A percentile compares a stretch with the other conserved stretches of the same genome.
phyloP scores from a whole-genome alignment of 2,888 invertebrate genomes.

The Acleris cristana region DNA sequence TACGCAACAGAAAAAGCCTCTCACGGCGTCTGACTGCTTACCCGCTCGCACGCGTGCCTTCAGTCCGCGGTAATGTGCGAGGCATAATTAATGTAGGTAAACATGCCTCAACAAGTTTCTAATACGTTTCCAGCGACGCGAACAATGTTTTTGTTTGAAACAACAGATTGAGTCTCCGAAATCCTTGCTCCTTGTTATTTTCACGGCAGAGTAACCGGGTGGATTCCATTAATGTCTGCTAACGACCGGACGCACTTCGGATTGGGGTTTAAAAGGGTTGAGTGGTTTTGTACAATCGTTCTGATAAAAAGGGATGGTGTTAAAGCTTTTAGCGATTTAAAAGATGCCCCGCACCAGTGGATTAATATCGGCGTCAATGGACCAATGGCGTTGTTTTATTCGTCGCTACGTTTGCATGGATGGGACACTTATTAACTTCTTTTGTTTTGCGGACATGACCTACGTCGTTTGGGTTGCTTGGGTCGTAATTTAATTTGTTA shows the following conservation, averaged over 20 bases:
- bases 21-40: constrained; percentile 11
- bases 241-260: constrained; percentile 82
- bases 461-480: background rate
- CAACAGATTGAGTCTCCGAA: constrained; percentile 64
- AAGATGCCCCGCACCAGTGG: constrained; percentile 70
- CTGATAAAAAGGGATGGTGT: constrained; percentile 79
- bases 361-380: constrained; percentile 62
- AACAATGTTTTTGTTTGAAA: constrained; percentile 57
- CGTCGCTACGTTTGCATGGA: constrained; percentile 23
- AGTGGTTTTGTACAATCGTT: constrained; percentile 82
- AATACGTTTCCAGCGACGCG: constrained; percentile 47
- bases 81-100: constrained; percentile 33
- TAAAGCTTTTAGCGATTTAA: constrained; percentile 79
- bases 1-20: constrained; percentile 18
- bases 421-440: constrained; percentile 8
- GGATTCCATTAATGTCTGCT: constrained; percentile 82
- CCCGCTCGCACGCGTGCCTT: constrained; percentile 6
- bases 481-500: background rate
- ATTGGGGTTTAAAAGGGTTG: constrained; percentile 83
- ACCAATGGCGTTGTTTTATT: constrained; percentile 53
- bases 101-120: constrained; percentile 37
- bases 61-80: constrained; percentile 21
- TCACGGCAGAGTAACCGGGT: constrained; percentile 75
- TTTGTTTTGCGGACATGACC: constrained; percentile 6
- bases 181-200: constrained; percentile 75